Percentiles rank a stretch among this genome's conserved stretches.
Evolutionary conservation across 2,113 vertebrate genomes (phyloP).

Genomic region (Crypturellus undulatus): DNA sequence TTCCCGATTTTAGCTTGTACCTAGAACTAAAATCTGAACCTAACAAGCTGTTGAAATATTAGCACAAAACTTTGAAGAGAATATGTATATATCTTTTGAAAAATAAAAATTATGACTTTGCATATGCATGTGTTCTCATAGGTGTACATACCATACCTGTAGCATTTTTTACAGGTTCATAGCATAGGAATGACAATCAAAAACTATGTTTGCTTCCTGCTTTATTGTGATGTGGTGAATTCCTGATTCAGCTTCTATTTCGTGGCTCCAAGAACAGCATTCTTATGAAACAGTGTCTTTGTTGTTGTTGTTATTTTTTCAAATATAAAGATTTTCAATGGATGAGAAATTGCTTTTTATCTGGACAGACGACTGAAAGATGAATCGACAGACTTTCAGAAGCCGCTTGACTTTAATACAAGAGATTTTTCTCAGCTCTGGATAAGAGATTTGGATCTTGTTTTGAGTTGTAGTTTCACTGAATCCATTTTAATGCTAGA

Average conservation of each 20-base stretch:
- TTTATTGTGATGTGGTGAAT: background rate
- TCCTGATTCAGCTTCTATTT: constrained; percentile 2
- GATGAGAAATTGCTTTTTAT: background rate
- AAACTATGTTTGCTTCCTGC: background rate
- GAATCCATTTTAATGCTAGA: background rate
- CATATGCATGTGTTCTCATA: background rate
- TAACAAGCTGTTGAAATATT: background rate
- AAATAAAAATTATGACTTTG: background rate
- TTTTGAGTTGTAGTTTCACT: background rate
- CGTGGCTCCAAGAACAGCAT: constrained; percentile 7
- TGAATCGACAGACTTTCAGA: background rate
- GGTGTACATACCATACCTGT: background rate
- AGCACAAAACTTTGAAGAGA: background rate
- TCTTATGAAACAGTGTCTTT: background rate
- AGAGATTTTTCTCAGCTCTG: background rate
- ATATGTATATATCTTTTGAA: background rate
- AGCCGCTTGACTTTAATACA: background rate
- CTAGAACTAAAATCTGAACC: background rate
- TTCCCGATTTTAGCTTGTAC: background rate
- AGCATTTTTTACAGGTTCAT: background rate
- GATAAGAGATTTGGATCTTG: background rate
- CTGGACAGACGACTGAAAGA: background rate
- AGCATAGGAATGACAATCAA: constrained; percentile 10
- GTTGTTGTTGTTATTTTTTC: background rate
- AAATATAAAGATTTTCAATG: background rate